Conservation (phyloP, 1,140 invertebrate species). For the Mactra quadrangularis region DNA sequence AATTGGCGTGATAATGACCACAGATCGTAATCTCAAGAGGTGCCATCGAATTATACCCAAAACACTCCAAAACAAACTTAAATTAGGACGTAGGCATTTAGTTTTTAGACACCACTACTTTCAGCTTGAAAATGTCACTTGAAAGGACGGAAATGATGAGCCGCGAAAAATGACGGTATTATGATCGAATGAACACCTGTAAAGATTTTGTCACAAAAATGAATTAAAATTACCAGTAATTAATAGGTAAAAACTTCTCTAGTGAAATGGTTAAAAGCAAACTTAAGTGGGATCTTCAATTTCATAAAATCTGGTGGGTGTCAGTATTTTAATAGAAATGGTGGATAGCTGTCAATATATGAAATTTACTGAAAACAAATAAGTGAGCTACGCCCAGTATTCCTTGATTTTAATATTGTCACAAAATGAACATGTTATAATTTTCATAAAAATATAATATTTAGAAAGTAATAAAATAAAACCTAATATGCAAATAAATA, state of each 20-base stretch:
- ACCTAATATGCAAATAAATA: too few relatives aligned
- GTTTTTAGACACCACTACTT: conserved; percentile 18
- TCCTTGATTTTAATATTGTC: too few relatives aligned
- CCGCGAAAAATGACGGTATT: conserved; percentile 5
- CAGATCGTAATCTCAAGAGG: conserved; percentile 8
- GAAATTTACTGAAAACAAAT: too few relatives aligned
- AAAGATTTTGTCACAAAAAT: not conserved
- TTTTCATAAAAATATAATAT: too few relatives aligned
- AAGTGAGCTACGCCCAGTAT: too few relatives aligned
- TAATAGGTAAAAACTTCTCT: conserved; percentile 14
- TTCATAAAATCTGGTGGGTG: too few relatives aligned
- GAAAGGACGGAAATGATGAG: conserved; percentile 16
- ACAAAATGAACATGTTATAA: too few relatives aligned
- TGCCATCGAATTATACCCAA: conserved; percentile 34
- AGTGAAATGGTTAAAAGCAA: not conserved
- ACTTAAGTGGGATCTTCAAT: too few relatives aligned
- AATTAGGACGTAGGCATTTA: conserved; percentile 21
- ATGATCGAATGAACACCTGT: conserved; percentile 25
- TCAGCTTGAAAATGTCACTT: conserved; percentile 36
- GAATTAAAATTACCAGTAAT: conserved; percentile 40
- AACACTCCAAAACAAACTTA: not conserved
- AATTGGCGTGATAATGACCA: conserved; percentile 16
- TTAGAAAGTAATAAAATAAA: too few relatives aligned
- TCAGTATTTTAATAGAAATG: too few relatives aligned
- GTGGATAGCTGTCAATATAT: too few relatives aligned